A percentile compares a stretch with the other conserved stretches of the same genome.
phyloP scores from a whole-genome alignment of 1,140 invertebrate genomes.

The Maconellicoccus hirsutus region DNA sequence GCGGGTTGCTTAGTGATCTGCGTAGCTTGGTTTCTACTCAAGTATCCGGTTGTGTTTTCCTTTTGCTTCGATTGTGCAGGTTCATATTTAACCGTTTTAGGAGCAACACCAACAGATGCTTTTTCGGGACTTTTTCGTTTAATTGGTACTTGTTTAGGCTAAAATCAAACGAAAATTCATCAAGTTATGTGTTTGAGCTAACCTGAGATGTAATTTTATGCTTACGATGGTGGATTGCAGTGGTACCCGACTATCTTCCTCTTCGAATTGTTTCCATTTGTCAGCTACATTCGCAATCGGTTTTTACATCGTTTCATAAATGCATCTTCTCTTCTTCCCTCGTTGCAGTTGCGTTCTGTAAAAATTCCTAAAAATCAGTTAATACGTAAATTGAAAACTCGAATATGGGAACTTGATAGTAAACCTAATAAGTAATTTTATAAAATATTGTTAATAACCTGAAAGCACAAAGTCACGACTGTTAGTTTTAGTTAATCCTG shows the following conservation, averaged over 20 bases:
- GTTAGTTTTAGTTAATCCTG: neutral
- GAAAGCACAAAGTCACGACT: neutral
- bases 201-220: too few species aligned
- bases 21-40: neutral
- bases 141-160: neutral
- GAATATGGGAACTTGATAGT: too few species aligned
- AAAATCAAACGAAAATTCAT: neutral
- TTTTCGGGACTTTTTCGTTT: neutral
- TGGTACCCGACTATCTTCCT: neutral
- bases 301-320: constrained; percentile 6
- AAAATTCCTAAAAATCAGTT: neutral
- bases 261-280: constrained; percentile 9
- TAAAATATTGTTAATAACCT: neutral
- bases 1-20: neutral
- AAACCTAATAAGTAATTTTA: neutral
- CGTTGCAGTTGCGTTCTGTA: neutral
- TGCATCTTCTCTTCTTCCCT: neutral
- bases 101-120: neutral
- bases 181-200: too few species aligned
- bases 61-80: neutral
- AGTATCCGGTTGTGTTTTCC: neutral
- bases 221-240: neutral
- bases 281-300: neutral
- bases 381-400: too few species aligned
- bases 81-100: neutral